phyloP scores from a whole-genome alignment of 2,113 vertebrate species.

The Aix galericulata region DNA sequence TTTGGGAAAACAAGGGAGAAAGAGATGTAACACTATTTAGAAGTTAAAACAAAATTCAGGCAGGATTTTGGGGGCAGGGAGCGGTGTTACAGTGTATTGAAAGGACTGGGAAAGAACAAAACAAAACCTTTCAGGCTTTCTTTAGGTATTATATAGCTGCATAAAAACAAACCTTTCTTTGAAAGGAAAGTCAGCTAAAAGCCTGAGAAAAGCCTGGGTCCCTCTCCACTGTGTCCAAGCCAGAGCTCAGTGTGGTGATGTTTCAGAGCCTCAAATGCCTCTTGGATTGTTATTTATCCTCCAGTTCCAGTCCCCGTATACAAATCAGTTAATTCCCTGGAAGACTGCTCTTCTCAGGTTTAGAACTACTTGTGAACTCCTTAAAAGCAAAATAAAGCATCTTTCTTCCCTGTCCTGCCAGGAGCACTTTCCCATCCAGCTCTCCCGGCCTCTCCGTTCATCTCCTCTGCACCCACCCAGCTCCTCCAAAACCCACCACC shows the following conservation, averaged over 20 bases:
- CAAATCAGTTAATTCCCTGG: not conserved
- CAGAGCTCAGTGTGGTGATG: not conserved
- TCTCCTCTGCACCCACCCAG: not conserved
- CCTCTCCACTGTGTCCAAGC: not conserved
- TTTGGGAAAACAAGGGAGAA: not conserved
- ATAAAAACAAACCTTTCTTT: slow-evolving; percentile 9
- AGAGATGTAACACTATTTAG: not conserved
- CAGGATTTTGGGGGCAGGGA: not conserved
- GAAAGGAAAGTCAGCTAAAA: not conserved
- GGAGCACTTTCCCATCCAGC: not conserved
- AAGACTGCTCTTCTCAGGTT: not conserved
- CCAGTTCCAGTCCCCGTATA: not conserved
- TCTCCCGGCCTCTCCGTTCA: not conserved
- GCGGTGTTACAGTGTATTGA: not conserved
- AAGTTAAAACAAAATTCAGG: not conserved
- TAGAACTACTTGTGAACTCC: not conserved
- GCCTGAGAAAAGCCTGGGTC: not conserved
- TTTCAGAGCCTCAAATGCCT: not conserved
- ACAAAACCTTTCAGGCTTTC: not conserved
- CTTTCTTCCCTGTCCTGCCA: not conserved
- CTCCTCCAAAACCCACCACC: not conserved
- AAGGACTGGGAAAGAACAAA: not conserved
- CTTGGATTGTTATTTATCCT: not conserved
- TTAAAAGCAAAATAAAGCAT: not conserved
- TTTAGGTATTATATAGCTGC: not conserved